Evolutionary conservation across 2,113 vertebrate species (phyloP).

Genomic region (Trogon melanurus): DNA sequence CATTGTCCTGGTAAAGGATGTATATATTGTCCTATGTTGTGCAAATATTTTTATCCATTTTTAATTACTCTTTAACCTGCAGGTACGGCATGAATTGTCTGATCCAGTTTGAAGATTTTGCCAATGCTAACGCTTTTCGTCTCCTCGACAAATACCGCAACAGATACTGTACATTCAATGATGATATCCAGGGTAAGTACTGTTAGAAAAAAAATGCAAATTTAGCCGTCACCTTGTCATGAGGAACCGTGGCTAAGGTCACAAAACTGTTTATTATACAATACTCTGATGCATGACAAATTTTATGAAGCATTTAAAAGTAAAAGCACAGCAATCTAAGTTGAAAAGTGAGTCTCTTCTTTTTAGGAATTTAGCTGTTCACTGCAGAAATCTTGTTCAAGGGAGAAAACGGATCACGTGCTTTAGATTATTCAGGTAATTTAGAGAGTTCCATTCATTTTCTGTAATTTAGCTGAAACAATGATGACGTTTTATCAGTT

Average conservation of each 20-base stretch:
- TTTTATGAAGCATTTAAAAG: background rate
- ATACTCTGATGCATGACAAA: background rate
- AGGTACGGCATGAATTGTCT: conserved; percentile 96
- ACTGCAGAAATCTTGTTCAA: background rate
- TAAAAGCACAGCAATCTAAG: background rate
- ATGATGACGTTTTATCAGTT: background rate
- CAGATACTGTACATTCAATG: conserved; percentile 94
- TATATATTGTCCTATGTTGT: background rate
- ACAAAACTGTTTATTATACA: background rate
- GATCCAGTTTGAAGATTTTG: conserved; percentile 98
- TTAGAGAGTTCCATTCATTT: background rate
- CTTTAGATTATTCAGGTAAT: conserved; percentile 5
- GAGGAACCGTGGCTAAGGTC: background rate
- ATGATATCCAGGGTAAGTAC: conserved; percentile 93
- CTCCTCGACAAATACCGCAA: conserved; percentile 95
- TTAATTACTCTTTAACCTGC: background rate
- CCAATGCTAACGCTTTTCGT: conserved; percentile 93
- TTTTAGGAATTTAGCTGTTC: background rate
- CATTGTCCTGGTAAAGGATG: background rate
- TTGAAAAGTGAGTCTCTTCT: background rate
- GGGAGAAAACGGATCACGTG: background rate
- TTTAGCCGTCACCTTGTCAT: background rate
- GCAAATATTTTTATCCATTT: background rate
- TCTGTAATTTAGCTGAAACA: background rate
- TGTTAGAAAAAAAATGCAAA: background rate